phyloP scores from a whole-genome alignment of 2,888 invertebrate genomes.

The Azorinus chamasolen region DNA sequence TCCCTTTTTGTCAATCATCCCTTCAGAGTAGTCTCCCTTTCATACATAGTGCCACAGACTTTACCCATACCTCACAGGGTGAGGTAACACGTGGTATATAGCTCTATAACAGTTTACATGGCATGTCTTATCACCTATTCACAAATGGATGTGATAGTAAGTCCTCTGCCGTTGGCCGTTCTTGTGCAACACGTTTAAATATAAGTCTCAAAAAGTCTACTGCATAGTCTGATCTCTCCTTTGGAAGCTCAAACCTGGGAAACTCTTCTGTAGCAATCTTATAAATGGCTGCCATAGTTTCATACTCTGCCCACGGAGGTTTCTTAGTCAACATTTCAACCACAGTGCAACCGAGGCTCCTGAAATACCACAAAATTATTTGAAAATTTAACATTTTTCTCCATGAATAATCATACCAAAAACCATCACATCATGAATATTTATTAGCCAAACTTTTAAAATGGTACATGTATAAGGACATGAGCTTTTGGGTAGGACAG shows the following conservation, averaged over 20 bases:
- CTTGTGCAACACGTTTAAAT: conserved; percentile 77
- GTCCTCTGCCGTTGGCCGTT: conserved; percentile 83
- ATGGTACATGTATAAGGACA: too few relatives aligned
- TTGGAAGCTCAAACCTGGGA: conserved; percentile 84
- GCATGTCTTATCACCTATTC: conserved; percentile 48
- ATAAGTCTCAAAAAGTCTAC: conserved; percentile 81
- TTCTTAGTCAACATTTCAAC: conserved; percentile 86
- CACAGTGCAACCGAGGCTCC: conserved; percentile 86
- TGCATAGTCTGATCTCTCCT: conserved; percentile 68
- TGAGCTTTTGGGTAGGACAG: too few relatives aligned
- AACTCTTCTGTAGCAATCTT: conserved; percentile 85
- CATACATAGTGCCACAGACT: too few relatives aligned
- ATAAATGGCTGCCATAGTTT: conserved; percentile 86
- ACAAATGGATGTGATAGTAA: conserved; percentile 68
- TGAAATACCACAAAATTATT: conserved; percentile 64
- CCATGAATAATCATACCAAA: too few relatives aligned
- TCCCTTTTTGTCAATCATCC: too few relatives aligned
- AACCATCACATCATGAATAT: too few relatives aligned
- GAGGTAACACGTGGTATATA: too few relatives aligned
- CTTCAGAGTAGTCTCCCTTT: too few relatives aligned
- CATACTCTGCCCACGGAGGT: conserved; percentile 86
- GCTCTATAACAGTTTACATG: too few relatives aligned
- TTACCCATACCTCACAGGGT: too few relatives aligned
- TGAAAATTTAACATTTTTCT: conserved; percentile 3
- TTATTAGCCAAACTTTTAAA: too few relatives aligned